Conservation (phyloP, 2,797 vertebrate species). For the Pangasius larnaudii region DNA sequence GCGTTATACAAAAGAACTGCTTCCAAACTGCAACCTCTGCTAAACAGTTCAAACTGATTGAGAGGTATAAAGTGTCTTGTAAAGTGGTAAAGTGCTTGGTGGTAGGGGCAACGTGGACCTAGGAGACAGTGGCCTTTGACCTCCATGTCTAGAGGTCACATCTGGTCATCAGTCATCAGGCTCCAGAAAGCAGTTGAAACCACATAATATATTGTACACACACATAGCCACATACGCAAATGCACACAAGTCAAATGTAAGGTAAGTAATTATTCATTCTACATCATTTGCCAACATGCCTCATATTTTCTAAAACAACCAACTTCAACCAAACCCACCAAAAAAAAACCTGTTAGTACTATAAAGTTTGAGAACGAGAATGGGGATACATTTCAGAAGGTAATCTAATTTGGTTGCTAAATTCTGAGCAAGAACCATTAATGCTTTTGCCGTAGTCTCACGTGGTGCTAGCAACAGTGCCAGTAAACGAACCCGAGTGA, state of each 20-base stretch:
- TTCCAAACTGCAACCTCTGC: not conserved
- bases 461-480: constrained; percentile 84
- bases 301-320: not conserved
- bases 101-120: constrained; percentile 38
- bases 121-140: constrained; percentile 48
- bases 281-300: not conserved
- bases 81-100: constrained; percentile 16
- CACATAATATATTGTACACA: not conserved
- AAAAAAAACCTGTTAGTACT: not conserved
- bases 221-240: not conserved
- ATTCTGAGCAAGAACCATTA: constrained; percentile 89
- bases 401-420: constrained; percentile 91
- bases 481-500: constrained; percentile 91
- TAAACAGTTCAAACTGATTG: constrained; percentile 2
- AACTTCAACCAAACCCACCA: not conserved
- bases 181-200: constrained; percentile 36
- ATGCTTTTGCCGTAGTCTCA: constrained; percentile 86
- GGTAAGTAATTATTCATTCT: not conserved
- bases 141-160: constrained; percentile 51
- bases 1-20: not conserved
- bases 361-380: constrained; percentile 29
- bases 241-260: not conserved
- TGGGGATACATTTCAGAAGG: constrained; percentile 78
- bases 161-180: constrained; percentile 52
- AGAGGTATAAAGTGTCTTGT: constrained; percentile 24